Base-by-base conservation (phyloP, 2,797 vertebrate species). In the Typhlichthys eigenmanni region DNA sequence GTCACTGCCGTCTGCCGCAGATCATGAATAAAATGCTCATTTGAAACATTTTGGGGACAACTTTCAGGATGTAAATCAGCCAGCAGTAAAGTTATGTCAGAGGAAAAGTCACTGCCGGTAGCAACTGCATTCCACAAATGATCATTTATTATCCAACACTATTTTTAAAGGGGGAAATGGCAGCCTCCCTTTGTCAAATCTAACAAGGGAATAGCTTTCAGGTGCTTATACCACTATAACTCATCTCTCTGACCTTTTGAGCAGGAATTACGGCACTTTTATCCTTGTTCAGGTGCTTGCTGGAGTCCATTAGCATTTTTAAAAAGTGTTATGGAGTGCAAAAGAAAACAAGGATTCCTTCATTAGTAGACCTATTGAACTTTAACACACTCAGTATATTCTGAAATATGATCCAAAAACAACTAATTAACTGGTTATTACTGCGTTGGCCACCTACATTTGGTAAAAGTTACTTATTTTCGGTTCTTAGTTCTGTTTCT, bases 191-290 rank as follows among this genome's bases (percentile, higher is more conserved):
- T 92, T 92, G 90, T 94, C 92, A 93, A 91, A 83, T 85, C 86
- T 92, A 92, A 92, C 92, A 85, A 89, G 92, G 92, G 93, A 93
- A 93, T 94, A 93, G 92, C 91, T 92, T 91, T 93, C 91, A 92
- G 91, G 89, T 91, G 89, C 91, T 91, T 88, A 85, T 80, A 81
- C 87, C 78, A 47, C 87, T 80, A 94, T 93, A 92, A 93, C 92
- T 93, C 92, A 93, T 92, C 84, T 72, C 78, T 0, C 72, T 91
- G 91, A 94, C 92, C 92, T 94, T 93, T 94, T 88, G 89, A 91
- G 91, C 87, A 86, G 90, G 88, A 94, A 93, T 93, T 90, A 94
- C 92, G 92, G 87, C 91, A 92, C 88, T 90, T 91, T 90, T 88
- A 87, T 91, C 90, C 88, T 84, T 82, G 87, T 90, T 88, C 89